Conservation (phyloP, 2,797 vertebrate genomes). For the Cephalopachus bancanus region DNA sequence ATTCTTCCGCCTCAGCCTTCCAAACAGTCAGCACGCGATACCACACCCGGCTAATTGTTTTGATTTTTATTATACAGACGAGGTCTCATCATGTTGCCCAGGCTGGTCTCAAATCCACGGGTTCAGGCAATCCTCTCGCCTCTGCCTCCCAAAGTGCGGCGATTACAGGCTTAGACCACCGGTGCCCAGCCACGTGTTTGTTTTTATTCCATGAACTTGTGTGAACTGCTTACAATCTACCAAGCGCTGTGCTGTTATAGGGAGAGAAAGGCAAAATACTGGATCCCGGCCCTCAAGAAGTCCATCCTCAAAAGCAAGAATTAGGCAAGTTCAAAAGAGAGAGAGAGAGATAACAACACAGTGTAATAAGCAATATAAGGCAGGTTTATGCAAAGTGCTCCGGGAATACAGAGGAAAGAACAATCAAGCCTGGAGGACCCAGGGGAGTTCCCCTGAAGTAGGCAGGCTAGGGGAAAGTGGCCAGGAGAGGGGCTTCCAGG, state of each 20-base stretch:
- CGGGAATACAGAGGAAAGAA: background rate
- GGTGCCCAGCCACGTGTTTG: background rate
- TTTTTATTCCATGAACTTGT: background rate
- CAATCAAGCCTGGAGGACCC: background rate
- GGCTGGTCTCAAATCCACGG: too few relatives aligned
- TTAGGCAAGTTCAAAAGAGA: background rate
- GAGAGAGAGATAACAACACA: background rate
- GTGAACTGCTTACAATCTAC: background rate
- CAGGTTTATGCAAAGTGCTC: background rate
- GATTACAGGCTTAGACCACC: too few relatives aligned
- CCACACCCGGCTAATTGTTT: too few relatives aligned
- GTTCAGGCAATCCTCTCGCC: too few relatives aligned
- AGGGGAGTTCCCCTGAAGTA: background rate
- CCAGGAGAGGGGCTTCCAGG: background rate
- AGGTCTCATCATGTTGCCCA: too few relatives aligned
- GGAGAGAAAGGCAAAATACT: background rate
- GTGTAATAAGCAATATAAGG: background rate
- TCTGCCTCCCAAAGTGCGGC: too few relatives aligned
- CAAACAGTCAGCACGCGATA: too few relatives aligned
- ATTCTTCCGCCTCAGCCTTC: too few relatives aligned
- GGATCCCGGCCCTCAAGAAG: background rate
- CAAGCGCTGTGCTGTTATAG: background rate
- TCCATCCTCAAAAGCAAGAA: background rate
- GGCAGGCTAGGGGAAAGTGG: background rate
- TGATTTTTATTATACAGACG: too few relatives aligned